Conservation (phyloP, 1,140 invertebrate genomes). For the Aphidius gifuensis region DNA sequence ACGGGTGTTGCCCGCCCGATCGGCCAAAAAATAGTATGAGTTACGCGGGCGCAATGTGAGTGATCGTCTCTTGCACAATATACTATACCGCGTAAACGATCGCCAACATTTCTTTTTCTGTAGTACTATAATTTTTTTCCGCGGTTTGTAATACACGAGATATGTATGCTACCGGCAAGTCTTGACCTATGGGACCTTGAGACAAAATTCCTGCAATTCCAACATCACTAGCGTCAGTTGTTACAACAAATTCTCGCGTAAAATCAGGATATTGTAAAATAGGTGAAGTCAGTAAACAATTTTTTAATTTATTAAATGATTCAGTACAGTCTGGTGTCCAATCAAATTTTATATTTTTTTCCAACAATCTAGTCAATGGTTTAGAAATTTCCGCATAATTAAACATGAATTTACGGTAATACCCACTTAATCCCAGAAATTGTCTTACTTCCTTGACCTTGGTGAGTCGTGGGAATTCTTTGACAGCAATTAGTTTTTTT, state of each 20-base stretch:
- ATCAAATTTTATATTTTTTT: too few relatives aligned
- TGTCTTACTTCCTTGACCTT: not conserved
- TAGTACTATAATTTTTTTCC: slow-evolving; percentile 1
- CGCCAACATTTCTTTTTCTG: slow-evolving; percentile 5
- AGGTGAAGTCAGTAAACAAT: not conserved
- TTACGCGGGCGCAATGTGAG: too few relatives aligned
- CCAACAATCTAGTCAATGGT: too few relatives aligned
- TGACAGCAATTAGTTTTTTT: not conserved
- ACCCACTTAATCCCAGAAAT: too few relatives aligned
- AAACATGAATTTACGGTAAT: too few relatives aligned
- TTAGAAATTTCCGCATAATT: too few relatives aligned
- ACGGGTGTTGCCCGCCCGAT: too few relatives aligned
- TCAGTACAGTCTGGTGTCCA: not conserved
- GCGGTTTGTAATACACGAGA: not conserved
- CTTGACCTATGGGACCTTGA: not conserved
- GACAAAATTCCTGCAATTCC: not conserved
- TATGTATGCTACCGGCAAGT: slow-evolving; percentile 2
- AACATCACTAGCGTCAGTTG: not conserved
- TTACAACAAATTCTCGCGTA: slow-evolving; percentile 7
- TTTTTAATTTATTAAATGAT: not conserved
- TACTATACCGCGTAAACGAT: not conserved
- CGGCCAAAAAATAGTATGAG: too few relatives aligned
- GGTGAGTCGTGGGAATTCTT: not conserved
- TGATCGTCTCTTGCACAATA: too few relatives aligned
- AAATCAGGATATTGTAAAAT: slow-evolving; percentile 15